phyloP scores from a whole-genome alignment of 2,888 invertebrate species.

The Drosophila sordidapex region DNA sequence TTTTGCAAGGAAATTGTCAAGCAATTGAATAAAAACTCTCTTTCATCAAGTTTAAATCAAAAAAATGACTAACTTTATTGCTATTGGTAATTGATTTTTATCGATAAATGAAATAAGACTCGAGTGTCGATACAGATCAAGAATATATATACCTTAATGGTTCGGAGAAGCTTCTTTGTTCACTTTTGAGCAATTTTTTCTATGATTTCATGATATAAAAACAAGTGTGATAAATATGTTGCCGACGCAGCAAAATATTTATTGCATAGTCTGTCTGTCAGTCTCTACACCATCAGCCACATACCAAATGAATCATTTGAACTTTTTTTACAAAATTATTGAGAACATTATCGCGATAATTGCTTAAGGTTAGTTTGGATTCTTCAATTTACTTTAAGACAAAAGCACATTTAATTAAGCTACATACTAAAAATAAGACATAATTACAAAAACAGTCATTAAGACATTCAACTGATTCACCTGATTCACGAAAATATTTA shows the following conservation, averaged over 20 bases:
- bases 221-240: neutral
- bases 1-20: conserved; percentile 20
- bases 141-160: neutral
- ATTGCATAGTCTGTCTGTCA: neutral
- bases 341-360: neutral
- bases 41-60: conserved; percentile 39
- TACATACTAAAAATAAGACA: neutral
- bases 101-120: neutral
- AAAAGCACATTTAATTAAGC: neutral
- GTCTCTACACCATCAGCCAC: neutral
- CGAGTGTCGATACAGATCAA: too few species aligned
- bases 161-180: neutral
- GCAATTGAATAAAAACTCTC: conserved; percentile 27
- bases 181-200: neutral
- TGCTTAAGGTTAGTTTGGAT: neutral
- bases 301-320: neutral
- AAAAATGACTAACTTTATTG: conserved; percentile 43
- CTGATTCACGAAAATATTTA: neutral
- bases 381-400: neutral
- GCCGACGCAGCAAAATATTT: neutral
- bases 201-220: neutral
- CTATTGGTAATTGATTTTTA: neutral
- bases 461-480: neutral
- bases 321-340: too few species aligned
- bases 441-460: neutral